phyloP scores from a whole-genome alignment of 2,888 invertebrate genomes.

The Xylocampa areola region DNA sequence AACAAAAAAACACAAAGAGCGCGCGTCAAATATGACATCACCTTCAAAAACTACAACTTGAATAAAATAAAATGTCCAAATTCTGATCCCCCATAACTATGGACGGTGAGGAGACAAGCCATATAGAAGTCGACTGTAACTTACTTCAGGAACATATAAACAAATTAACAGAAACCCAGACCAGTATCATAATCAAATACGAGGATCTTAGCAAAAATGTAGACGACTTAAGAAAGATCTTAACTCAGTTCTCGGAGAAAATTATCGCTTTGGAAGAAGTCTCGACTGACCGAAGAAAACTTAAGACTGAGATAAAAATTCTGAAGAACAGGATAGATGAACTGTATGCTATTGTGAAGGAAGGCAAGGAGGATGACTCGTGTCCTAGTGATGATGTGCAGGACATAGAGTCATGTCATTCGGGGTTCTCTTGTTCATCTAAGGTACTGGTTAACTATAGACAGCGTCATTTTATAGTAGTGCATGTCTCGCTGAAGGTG shows the following conservation, averaged over 20 bases:
- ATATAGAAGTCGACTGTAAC: slow-evolving; percentile 63
- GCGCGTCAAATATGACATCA: slow-evolving; percentile 48
- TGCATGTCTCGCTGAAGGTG: too few relatives aligned
- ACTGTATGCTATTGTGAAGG: slow-evolving; percentile 77
- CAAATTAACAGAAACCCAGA: slow-evolving; percentile 74
- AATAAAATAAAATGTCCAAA: slow-evolving; percentile 50
- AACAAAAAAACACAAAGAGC: slow-evolving; percentile 22
- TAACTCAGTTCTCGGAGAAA: slow-evolving; percentile 73
- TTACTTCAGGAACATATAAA: slow-evolving; percentile 71
- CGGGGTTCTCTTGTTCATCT: slow-evolving; percentile 80
- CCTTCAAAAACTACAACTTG: slow-evolving; percentile 22
- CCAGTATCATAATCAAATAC: slow-evolving; percentile 71
- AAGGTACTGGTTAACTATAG: slow-evolving; percentile 74
- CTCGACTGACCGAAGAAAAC: slow-evolving; percentile 66
- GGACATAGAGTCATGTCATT: slow-evolving; percentile 81
- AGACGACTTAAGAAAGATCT: slow-evolving; percentile 70
- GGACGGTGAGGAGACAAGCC: slow-evolving; percentile 58
- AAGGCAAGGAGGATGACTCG: slow-evolving; percentile 79
- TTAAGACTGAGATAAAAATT: slow-evolving; percentile 71
- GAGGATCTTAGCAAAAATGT: slow-evolving; percentile 74
- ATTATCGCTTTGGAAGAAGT: slow-evolving; percentile 72
- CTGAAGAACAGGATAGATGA: slow-evolving; percentile 79
- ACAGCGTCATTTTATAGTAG: too few relatives aligned
- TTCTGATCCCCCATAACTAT: slow-evolving; percentile 53
- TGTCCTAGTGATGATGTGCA: slow-evolving; percentile 69